phyloP scores from a whole-genome alignment of 2,888 invertebrate genomes.

The Leucophenga maculata region DNA sequence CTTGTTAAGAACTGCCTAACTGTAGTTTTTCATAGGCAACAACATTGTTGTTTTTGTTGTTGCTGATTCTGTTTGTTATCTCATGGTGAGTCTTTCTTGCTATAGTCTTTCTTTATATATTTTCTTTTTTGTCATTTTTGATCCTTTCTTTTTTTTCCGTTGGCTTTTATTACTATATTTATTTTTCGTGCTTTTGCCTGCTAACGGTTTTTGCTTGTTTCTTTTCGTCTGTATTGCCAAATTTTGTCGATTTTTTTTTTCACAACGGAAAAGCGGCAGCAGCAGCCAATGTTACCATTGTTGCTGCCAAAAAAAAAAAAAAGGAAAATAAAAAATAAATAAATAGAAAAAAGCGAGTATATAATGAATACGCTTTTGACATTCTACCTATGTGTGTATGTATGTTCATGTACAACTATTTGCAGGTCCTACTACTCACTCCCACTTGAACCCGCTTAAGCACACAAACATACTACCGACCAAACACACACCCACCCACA shows the following conservation, averaged over 20 bases:
- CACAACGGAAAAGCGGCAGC: not conserved
- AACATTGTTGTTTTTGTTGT: conserved; percentile 31
- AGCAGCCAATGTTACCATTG: not conserved
- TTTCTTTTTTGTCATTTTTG: no score
- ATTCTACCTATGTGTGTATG: not conserved
- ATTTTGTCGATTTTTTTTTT: not conserved
- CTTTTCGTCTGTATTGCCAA: conserved; percentile 1
- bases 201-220: not conserved
- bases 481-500: not conserved
- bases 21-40: not conserved
- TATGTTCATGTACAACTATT: not conserved
- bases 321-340: not conserved
- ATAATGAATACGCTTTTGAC: not conserved
- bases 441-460: not conserved
- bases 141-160: not conserved
- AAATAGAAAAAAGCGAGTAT: no score
- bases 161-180: not conserved
- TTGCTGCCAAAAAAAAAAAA: not conserved
- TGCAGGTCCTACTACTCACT: no score
- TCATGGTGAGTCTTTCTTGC: no score
- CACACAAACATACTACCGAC: not conserved
- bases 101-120: no score
- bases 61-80: no score
- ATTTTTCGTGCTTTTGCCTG: no score
- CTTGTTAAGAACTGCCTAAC: conserved; percentile 29